Evolutionary conservation across 2,888 invertebrate species (phyloP), one percentile per base, ranked within the genome.

Genomic region (Polydesmus complanatus): DNA sequence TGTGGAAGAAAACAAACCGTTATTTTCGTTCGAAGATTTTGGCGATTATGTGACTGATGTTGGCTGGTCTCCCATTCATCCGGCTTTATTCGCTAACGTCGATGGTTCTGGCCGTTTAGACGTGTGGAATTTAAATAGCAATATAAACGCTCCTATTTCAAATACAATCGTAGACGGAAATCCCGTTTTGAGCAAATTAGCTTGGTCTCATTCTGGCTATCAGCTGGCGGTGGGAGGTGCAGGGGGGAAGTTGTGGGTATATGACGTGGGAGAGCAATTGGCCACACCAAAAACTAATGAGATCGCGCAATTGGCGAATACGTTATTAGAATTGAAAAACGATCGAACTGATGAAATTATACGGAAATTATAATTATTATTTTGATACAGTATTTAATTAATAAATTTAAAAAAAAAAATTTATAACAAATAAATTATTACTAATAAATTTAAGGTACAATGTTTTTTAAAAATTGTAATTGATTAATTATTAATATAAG

Each of bases 31-130:
- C n/a, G n/a, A n/a, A n/a, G n/a, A n/a, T n/a, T n/a, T n/a, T n/a
- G 88, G 90, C 50, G 96, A 97, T 77, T 97, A 97, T 76, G 92
- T 98, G 50, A 85, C 90, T 75, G 97, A 97, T 77, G 94, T 91
- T 51, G 88, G 91, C 68, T 99, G 98, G 98, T 97, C 96, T 54
- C 97, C 98, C 47, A 83, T 86, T 61, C 94, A 99, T 79, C 98
- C 98, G 1, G 94, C 97, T 14, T 79, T 98, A 54, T 99, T 98
- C 78, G 95, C 96, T 14, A 86, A 93, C 66, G 94, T 90, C 22
- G 97, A 98, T 76, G 92, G 92, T 62, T 86, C 87, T 68, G 97
- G 97, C 56, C 80, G 90, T 61, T 80, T 98, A 66, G 95, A 95
- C 78, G 78, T 97, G 56, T 96, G 95, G 95, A 93, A 96, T 79